Conservation (phyloP, 2,113 vertebrate genomes). For the Vidua macroura region DNA sequence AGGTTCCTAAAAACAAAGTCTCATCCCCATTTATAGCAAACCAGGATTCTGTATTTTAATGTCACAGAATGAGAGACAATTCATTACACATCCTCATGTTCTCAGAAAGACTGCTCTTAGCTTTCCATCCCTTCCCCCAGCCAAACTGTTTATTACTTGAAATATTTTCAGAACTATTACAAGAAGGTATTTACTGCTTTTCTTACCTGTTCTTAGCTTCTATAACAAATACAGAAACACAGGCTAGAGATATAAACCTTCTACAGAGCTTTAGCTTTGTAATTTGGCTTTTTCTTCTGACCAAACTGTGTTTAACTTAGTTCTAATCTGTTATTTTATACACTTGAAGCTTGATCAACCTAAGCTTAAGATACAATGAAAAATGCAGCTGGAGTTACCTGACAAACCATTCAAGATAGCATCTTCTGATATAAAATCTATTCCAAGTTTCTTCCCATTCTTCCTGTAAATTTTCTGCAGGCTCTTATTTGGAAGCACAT, state of each 20-base stretch:
- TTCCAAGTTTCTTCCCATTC: slow-evolving; percentile 82
- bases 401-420: slow-evolving; percentile 64
- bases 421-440: slow-evolving; percentile 80
- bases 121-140: not conserved
- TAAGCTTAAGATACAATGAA: not conserved
- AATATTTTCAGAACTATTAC: not conserved
- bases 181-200: not conserved
- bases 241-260: not conserved
- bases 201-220: not conserved
- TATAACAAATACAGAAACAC: not conserved
- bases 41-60: not conserved
- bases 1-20: not conserved
- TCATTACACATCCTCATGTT: not conserved
- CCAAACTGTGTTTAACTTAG: not conserved
- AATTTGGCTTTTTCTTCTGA: not conserved
- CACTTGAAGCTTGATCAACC: not conserved
- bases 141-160: not conserved
- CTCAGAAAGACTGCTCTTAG: not conserved
- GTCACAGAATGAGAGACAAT: not conserved
- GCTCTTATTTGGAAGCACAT: slow-evolving; percentile 85
- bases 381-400: slow-evolving; percentile 66
- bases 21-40: not conserved
- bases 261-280: not conserved
- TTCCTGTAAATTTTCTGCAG: slow-evolving; percentile 78
- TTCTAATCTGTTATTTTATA: not conserved